These are phyloP conservation scores for Melanargia galathea DNA, from an alignment of 2,888 invertebrate genomes.

Conservation along the genomic window DNA sequence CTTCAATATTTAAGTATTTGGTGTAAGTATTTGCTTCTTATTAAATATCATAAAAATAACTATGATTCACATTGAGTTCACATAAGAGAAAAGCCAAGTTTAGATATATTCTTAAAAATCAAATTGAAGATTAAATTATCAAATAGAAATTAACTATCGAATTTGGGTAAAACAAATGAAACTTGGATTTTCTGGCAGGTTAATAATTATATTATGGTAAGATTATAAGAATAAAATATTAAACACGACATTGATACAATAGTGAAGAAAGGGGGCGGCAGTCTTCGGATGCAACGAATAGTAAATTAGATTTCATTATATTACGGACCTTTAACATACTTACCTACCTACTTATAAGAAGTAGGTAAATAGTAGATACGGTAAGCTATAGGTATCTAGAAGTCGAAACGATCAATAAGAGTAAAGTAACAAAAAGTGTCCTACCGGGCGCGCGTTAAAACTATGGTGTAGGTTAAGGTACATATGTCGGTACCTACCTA, in stretches of 20 bases:
- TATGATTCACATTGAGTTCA: constrained; percentile 17
- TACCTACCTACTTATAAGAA: constrained; percentile 26
- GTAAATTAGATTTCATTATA: constrained; percentile 53
- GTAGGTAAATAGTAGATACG: constrained; percentile 15
- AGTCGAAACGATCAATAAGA: constrained; percentile 23
- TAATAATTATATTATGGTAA: constrained; percentile 23
- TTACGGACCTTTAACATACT: constrained; percentile 41
- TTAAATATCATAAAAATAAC: constrained; percentile 4
- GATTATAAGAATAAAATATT: constrained; percentile 32
- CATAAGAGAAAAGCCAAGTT: constrained; percentile 30
- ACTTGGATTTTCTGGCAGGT: constrained; percentile 26
- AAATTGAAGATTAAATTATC: neutral
- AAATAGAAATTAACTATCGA: neutral
- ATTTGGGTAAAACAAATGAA: constrained; percentile 1
- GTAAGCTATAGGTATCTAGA: constrained; percentile 34
- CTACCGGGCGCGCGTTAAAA: constrained; percentile 5
- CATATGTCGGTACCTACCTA: too few relatives aligned
- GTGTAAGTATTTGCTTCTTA: neutral
- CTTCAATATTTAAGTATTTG: neutral
- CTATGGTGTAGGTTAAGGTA: too few relatives aligned
- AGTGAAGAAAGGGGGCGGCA: constrained; percentile 81
- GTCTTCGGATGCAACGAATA: constrained; percentile 72
- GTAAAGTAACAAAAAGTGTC: neutral
- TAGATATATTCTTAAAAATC: too few relatives aligned
- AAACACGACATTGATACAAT: constrained; percentile 80